A percentile compares a stretch with the other conserved stretches of the same genome.
phyloP scores from a whole-genome alignment of 53 echinoderm and acorn worm genomes.

The Holothuria scabra region DNA sequence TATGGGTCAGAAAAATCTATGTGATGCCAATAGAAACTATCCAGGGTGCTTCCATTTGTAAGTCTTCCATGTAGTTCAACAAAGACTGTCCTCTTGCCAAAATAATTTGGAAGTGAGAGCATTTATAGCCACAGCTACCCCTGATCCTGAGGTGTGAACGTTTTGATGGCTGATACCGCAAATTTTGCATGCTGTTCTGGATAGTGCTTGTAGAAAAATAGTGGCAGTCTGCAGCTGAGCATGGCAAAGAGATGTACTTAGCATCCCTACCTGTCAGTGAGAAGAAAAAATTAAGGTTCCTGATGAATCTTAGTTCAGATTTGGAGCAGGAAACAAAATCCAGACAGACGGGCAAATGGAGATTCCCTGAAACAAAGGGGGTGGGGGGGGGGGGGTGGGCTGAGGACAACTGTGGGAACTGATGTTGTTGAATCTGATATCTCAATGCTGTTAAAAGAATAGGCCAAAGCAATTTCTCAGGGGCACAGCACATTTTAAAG shows the following conservation, averaged over 20 bases:
- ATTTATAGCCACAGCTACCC: background rate
- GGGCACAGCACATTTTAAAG: no score
- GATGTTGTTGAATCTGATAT: no score
- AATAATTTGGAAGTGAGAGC: background rate
- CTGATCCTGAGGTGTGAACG: constrained; percentile 38
- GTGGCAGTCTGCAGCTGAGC: constrained; percentile 48
- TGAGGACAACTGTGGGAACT: no score
- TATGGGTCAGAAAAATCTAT: constrained; percentile 30
- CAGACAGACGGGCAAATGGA: no score
- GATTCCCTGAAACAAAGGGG: no score
- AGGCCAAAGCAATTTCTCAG: no score
- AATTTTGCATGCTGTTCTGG: constrained; percentile 52
- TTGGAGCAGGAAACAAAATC: constrained; percentile 56
- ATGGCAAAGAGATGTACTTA: constrained; percentile 44
- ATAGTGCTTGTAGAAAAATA: constrained; percentile 45
- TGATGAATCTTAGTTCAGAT: constrained; percentile 52
- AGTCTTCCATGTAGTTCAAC: constrained; percentile 30
- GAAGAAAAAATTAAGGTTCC: constrained; percentile 37
- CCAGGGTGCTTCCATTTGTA: constrained; percentile 43
- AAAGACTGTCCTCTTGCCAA: constrained; percentile 30
- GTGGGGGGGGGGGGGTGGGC: no score
- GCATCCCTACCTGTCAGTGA: constrained; percentile 48
- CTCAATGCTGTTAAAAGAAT: no score
- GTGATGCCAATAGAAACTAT: constrained; percentile 41
- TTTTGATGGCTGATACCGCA: constrained; percentile 52